A percentile compares a stretch with the other conserved stretches of the same genome.
phyloP scores from a whole-genome alignment of 1,140 invertebrate species.

The Lasioglossum albipes region DNA sequence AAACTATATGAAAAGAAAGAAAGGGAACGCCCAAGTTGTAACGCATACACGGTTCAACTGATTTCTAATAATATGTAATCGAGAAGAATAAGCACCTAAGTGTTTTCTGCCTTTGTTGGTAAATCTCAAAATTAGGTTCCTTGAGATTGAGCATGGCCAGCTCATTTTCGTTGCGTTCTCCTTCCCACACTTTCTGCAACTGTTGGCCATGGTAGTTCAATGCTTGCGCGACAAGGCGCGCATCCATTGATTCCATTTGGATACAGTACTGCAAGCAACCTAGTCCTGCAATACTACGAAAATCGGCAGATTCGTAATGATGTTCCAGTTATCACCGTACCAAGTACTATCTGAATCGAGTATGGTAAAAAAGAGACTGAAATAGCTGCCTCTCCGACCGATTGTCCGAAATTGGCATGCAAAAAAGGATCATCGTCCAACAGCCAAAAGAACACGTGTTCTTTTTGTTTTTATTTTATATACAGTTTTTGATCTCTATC shows the following conservation, averaged over 20 bases:
- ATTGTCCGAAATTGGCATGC: slow-evolving; percentile 40
- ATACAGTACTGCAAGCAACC: slow-evolving; percentile 59
- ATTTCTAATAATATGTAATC: background rate
- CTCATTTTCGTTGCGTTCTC: slow-evolving; percentile 88
- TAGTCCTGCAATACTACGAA: slow-evolving; percentile 76
- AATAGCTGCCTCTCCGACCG: slow-evolving; percentile 28
- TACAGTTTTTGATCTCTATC: no score
- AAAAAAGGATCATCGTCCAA: slow-evolving; percentile 48
- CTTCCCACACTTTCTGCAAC: slow-evolving; percentile 91
- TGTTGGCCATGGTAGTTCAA: slow-evolving; percentile 92
- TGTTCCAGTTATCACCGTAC: slow-evolving; percentile 6
- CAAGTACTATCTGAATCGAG: slow-evolving; percentile 29
- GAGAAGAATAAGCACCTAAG: slow-evolving; percentile 73
- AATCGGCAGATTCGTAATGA: slow-evolving; percentile 65
- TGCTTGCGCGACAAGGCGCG: slow-evolving; percentile 85
- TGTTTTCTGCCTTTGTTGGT: slow-evolving; percentile 87
- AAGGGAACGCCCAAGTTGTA: background rate
- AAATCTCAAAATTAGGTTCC: slow-evolving; percentile 86
- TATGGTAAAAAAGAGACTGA: slow-evolving; percentile 5
- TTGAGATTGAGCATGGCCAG: slow-evolving; percentile 85
- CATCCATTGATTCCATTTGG: slow-evolving; percentile 81
- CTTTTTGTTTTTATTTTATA: background rate
- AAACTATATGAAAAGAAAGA: slow-evolving; percentile 80
- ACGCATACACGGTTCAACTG: no score
- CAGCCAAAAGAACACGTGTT: slow-evolving; percentile 43